Evolutionary conservation across 2,797 vertebrate species (phyloP).

Genomic region (Tokudaia tokunoshimensis): DNA sequence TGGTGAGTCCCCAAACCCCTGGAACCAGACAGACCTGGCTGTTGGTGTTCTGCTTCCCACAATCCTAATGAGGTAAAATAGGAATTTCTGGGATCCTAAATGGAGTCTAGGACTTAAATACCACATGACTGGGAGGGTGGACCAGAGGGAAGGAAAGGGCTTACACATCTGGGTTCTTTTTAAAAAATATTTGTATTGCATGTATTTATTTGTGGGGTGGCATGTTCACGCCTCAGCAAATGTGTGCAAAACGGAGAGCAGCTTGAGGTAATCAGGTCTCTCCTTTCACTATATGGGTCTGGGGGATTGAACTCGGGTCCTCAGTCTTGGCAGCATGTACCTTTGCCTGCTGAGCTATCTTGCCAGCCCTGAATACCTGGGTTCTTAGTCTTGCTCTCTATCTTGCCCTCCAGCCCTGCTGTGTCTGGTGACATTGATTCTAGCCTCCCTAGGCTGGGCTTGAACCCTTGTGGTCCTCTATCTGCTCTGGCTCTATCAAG

Average conservation of each 20-base stretch:
- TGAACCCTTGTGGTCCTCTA: constrained; percentile 88
- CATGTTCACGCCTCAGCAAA: neutral
- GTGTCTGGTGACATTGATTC: constrained; percentile 87
- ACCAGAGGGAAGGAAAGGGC: no score
- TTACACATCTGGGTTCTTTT: neutral
- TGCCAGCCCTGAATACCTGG: neutral
- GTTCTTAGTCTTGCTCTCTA: neutral
- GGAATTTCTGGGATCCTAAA: neutral
- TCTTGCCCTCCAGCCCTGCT: constrained; percentile 86
- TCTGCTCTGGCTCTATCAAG: constrained; percentile 90
- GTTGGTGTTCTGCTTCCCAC: neutral
- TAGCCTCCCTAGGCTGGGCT: constrained; percentile 87
- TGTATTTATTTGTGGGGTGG: neutral
- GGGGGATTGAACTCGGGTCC: neutral
- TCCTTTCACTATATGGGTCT: neutral
- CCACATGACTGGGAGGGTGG: neutral
- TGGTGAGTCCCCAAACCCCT: constrained; percentile 84
- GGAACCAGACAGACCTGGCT: neutral
- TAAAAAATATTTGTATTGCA: neutral
- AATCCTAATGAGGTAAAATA: neutral
- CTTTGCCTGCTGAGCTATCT: neutral
- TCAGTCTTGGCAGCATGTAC: neutral
- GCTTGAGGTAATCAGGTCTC: no score
- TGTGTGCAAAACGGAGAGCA: neutral
- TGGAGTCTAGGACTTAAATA: neutral